Conservation (phyloP, 2,797 vertebrate genomes). For the Rhinella marina region DNA sequence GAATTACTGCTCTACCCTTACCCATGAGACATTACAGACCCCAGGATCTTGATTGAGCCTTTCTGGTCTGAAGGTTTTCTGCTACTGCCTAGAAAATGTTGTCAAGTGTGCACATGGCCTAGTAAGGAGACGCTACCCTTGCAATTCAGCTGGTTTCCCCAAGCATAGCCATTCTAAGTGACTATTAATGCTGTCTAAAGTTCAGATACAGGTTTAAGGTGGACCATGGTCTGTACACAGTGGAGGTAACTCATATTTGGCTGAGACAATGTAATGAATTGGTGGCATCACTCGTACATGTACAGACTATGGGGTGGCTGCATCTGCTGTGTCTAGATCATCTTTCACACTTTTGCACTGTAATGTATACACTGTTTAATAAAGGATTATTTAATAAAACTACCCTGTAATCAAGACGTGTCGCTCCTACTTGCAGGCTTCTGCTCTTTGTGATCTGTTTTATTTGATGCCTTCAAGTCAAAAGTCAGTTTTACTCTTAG, state of each 20-base stretch:
- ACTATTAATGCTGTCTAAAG: constrained; percentile 3
- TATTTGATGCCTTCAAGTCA: neutral
- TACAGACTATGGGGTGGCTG: neutral
- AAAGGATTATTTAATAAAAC: constrained; percentile 27
- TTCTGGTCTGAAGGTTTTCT: too few species aligned
- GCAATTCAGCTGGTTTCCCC: neutral
- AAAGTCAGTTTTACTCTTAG: neutral
- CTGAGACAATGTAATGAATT: neutral
- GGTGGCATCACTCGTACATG: neutral
- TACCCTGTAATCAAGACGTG: neutral
- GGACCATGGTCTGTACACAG: neutral
- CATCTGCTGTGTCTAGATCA: neutral
- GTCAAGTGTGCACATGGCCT: too few species aligned
- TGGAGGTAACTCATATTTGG: neutral
- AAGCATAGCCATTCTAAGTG: neutral
- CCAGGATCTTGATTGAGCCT: too few species aligned
- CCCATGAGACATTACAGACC: too few species aligned
- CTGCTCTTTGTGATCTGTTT: neutral
- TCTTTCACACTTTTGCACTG: constrained; percentile 49
- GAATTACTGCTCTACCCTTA: too few species aligned
- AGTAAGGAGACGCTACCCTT: neutral
- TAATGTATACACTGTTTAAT: constrained; percentile 49
- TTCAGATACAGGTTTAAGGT: neutral
- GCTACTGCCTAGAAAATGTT: too few species aligned
- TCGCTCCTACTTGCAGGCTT: neutral